Base-by-base conservation (phyloP, 92 coral and sea anemone species). In the Porites evermanni region DNA sequence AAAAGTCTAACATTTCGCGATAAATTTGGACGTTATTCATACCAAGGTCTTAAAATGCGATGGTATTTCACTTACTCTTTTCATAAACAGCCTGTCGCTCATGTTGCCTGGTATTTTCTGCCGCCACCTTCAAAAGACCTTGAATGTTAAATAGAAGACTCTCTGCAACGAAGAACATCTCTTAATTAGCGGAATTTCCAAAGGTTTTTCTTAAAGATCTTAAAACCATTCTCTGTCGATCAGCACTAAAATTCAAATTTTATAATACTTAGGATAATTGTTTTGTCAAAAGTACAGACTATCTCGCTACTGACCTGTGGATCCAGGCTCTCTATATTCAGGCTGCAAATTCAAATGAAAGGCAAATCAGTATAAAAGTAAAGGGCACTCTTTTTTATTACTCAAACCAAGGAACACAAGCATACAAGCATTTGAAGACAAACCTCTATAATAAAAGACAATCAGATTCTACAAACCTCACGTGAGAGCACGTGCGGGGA, bases 41-140 rank as follows among this genome's bases (percentile, higher is more conserved):
- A 3, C 16, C 17, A 63, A 63, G 16, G 16, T 63, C 66, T 61
- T 8, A 70, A 26, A 53, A 72, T 13, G 10, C 44, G 12, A 16
- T 50, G 3, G 10, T 12, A 10, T 16, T 12, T 11, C 2, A 20
- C 79, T 80, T 78, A 97, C 99, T 96, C 88, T 87, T 95, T 79
- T 95, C 99, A n/a, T 84, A 88, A 65, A 91, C 86, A 20, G 98
- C 96, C 71, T 97, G 98, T 56, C 99, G 81, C 70, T 97, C 98
- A 60, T 93, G 91, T 76, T 95, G 98, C 64, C 98, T 83, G 1
- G 96, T 94, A 56, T 92, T 97, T 63, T 97, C 99, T 61, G 96
- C 98, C 1, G 99, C 95, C 32, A 97, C 98, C 65, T 96, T 97
- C 72, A 97, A 85, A 59, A 97, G 84, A 2, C 99, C 99, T 80